Evolutionary conservation across 2,888 invertebrate species (phyloP).

Genomic region (Tanaodytes sp.): DNA sequence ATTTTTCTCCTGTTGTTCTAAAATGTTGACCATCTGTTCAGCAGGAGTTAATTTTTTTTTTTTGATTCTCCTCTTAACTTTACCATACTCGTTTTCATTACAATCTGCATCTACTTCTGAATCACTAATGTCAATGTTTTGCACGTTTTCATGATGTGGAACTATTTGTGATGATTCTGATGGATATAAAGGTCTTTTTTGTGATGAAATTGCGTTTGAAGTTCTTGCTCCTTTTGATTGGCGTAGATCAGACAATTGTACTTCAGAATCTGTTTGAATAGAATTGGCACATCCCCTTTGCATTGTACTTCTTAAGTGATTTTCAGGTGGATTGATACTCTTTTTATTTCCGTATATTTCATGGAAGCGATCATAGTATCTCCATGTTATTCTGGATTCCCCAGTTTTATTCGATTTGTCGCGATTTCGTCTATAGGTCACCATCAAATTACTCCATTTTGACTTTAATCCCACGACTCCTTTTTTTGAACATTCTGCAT

Average conservation of each 20-base stretch:
- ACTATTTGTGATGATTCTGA: neutral
- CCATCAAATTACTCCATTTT: conserved; percentile 13
- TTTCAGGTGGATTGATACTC: conserved; percentile 1
- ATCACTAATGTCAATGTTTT: no score
- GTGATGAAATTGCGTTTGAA: neutral
- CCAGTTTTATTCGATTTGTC: conserved; percentile 12
- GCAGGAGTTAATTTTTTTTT: neutral
- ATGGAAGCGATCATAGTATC: neutral
- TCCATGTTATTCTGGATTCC: neutral
- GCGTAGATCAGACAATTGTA: neutral
- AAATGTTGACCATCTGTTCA: neutral
- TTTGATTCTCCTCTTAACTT: neutral
- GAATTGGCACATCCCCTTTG: neutral
- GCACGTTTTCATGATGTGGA: neutral
- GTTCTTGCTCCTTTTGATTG: neutral
- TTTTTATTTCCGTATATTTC: neutral
- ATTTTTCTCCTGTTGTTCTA: neutral
- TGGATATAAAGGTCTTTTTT: neutral
- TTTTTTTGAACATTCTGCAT: neutral
- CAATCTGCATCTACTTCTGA: neutral
- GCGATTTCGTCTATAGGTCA: conserved; percentile 3
- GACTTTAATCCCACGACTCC: neutral
- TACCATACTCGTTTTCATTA: neutral
- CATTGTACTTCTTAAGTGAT: neutral
- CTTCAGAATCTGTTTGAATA: neutral